Evolutionary conservation across 2,113 vertebrate genomes (phyloP).

Genomic region (Willisornis vidua): DNA sequence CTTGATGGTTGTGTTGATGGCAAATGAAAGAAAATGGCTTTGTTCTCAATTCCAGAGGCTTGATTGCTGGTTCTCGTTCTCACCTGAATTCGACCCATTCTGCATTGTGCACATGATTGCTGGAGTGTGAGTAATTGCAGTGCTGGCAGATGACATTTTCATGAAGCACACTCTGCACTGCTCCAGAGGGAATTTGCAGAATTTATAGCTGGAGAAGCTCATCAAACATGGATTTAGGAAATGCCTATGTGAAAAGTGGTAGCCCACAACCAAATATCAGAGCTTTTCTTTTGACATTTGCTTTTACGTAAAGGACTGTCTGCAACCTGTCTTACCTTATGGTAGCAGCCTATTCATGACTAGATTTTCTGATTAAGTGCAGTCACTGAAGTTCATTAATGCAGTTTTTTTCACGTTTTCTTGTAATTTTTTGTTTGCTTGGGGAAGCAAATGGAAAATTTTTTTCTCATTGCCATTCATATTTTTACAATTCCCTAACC

Average conservation of each 20-base stretch:
- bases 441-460: not conserved
- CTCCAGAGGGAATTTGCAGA: conserved; percentile 77
- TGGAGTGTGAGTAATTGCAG: conserved; percentile 83
- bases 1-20: conserved; percentile 84
- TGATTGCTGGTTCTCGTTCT: conserved; percentile 86
- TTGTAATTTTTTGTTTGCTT: not conserved
- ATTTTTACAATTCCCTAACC: conserved; percentile 1
- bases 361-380: not conserved
- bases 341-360: conserved; percentile 10
- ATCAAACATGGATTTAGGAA: conserved; percentile 81
- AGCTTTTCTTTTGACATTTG: conserved; percentile 75
- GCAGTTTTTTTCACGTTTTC: not conserved
- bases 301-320: conserved; percentile 57
- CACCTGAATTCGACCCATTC: conserved; percentile 85
- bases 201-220: conserved; percentile 77
- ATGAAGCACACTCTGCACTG: conserved; percentile 70
- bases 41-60: conserved; percentile 82
- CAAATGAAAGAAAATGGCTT: conserved; percentile 87
- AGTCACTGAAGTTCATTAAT: not conserved
- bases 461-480: not conserved
- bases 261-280: conserved; percentile 70
- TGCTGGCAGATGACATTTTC: conserved; percentile 84
- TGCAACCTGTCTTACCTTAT: conserved; percentile 59
- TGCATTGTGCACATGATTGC: conserved; percentile 83
- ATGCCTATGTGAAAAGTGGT: conserved; percentile 71